These are phyloP conservation scores for Synergus umbraculus DNA, from an alignment of 2,888 invertebrate species.

Conservation along the genomic window DNA sequence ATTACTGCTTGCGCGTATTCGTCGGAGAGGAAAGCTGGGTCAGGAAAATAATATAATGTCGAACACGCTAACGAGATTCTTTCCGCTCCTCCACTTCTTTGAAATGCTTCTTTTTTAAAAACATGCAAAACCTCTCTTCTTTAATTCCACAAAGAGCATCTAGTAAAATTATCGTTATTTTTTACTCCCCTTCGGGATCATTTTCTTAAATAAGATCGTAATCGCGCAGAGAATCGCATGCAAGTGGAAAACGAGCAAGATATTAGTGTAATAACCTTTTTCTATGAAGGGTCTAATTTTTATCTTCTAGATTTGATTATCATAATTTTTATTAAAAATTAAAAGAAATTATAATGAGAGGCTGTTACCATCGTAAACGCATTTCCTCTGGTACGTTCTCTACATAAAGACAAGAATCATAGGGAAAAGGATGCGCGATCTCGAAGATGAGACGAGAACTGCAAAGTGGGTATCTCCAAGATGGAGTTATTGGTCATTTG, in stretches of 20 bases:
- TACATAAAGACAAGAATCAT: background rate
- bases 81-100: constrained; percentile 10
- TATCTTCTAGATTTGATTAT: background rate
- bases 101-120: constrained; percentile 14
- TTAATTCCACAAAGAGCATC: constrained; percentile 22
- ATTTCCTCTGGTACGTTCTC: background rate
- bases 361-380: background rate
- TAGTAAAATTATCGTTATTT: constrained; percentile 9
- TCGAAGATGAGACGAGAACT: background rate
- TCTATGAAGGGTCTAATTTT: background rate
- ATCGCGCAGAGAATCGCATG: background rate
- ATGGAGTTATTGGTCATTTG: constrained; percentile 1
- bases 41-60: constrained; percentile 23
- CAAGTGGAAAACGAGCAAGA: background rate
- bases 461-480: background rate
- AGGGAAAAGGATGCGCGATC: background rate
- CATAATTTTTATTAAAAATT: background rate
- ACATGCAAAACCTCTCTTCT: constrained; percentile 15
- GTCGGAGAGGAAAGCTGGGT: background rate
- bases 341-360: background rate
- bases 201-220: background rate
- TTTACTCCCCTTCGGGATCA: background rate
- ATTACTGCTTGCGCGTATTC: constrained; percentile 59
- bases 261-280: background rate
- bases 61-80: constrained; percentile 26